These are phyloP conservation scores for Apoda limacodes DNA, from an alignment of 2,888 invertebrate genomes.

Conservation along the genomic window DNA sequence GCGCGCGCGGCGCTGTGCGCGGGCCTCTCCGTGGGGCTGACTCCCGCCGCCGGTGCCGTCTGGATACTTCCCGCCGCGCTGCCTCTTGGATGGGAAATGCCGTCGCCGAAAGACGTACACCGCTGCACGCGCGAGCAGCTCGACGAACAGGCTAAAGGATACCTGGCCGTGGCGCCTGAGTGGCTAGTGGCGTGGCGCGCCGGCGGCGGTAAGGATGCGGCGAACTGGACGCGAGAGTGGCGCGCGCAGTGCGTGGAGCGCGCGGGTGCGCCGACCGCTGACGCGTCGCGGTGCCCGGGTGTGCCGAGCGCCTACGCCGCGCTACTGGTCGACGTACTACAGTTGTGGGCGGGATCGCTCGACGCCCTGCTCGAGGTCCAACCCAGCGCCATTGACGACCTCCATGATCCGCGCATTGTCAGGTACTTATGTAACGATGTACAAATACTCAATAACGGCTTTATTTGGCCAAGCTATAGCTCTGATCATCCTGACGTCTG, in stretches of 20 bases:
- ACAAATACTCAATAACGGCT: no score
- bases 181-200: conserved; percentile 33
- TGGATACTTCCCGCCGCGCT: conserved; percentile 90
- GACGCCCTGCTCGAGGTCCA: conserved; percentile 24
- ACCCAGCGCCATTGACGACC: conserved; percentile 35
- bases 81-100: conserved; percentile 72
- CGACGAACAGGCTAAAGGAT: conserved; percentile 27
- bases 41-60: conserved; percentile 77
- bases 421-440: no score
- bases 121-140: conserved; percentile 47
- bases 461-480: no score
- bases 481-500: no score
- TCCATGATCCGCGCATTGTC: no score
- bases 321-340: conserved; percentile 45
- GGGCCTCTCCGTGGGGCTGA: conserved; percentile 78
- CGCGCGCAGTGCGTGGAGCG: conserved; percentile 20
- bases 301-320: conserved; percentile 23
- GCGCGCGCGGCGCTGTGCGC: conserved; percentile 86
- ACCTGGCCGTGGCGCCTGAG: conserved; percentile 34
- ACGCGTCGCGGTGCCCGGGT: conserved; percentile 9
- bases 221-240: conserved; percentile 34
- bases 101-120: conserved; percentile 72
- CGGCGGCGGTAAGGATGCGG: conserved; percentile 9
- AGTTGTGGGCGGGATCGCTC: conserved; percentile 40
- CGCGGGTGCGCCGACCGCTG: conserved; percentile 8